Evolutionary conservation across 1,140 invertebrate species (phyloP).

Genomic region (Nasonia giraulti): DNA sequence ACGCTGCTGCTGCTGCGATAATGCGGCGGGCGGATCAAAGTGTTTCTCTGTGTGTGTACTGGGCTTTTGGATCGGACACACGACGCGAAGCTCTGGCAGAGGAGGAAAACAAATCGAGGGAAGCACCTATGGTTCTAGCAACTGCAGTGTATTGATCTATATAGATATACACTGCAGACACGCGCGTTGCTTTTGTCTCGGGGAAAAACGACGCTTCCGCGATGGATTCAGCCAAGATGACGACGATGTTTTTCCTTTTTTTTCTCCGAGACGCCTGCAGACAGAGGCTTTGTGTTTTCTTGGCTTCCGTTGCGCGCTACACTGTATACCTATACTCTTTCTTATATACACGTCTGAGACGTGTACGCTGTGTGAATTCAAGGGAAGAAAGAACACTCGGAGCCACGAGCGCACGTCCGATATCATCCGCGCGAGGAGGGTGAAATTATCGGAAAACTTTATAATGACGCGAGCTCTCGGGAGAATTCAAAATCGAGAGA

Average conservation of each 20-base stretch:
- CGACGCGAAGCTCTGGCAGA: background rate
- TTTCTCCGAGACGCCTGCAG: background rate
- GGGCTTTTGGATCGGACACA: background rate
- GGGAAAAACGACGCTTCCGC: slow-evolving; percentile 6
- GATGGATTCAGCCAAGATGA: too few relatives aligned
- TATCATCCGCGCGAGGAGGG: background rate
- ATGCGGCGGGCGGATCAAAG: background rate
- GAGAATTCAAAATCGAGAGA: background rate
- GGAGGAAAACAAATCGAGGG: slow-evolving; percentile 8
- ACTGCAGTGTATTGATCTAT: slow-evolving; percentile 38
- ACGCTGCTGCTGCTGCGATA: background rate
- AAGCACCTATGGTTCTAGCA: background rate
- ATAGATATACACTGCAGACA: background rate
- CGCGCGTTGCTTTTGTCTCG: slow-evolving; percentile 9
- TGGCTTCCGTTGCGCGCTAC: background rate
- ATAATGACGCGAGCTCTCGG: background rate
- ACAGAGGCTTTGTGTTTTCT: background rate
- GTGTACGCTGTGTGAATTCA: background rate
- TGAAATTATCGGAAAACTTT: slow-evolving; percentile 11
- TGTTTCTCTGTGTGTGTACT: too few relatives aligned
- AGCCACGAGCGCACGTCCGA: background rate
- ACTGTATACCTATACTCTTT: too few relatives aligned
- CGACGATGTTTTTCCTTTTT: background rate
- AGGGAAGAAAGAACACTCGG: background rate
- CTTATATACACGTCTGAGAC: too few relatives aligned